Evolutionary conservation across 2,797 vertebrate genomes (phyloP).

Genomic region (Gallinago nigripennis): DNA sequence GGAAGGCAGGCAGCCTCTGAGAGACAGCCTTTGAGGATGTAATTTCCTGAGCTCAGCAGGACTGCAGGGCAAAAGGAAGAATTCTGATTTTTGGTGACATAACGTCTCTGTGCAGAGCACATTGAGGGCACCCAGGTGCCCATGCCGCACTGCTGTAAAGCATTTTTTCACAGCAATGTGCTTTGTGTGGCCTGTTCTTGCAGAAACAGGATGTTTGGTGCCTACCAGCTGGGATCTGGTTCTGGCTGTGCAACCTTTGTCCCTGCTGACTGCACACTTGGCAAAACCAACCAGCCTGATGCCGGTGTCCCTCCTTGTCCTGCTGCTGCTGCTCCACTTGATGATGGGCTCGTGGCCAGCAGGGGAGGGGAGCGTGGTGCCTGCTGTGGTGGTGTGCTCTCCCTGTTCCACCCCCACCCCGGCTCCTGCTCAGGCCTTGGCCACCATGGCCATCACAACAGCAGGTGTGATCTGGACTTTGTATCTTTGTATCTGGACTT

Average conservation of each 20-base stretch:
- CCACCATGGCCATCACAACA: too few species aligned
- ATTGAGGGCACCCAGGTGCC: neutral
- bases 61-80: neutral
- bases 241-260: neutral
- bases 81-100: neutral
- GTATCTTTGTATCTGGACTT: too few species aligned
- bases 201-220: neutral
- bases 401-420: too few species aligned
- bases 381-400: too few species aligned
- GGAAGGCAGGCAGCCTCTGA: neutral
- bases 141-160: rapidly evolving
- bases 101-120: rapidly evolving
- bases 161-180: rapidly evolving
- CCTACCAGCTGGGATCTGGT: neutral
- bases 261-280: neutral
- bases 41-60: neutral
- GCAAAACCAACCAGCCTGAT: neutral
- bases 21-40: neutral
- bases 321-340: rapidly evolving
- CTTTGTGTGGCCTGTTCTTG: neutral
- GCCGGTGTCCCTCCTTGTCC: rapidly evolving
- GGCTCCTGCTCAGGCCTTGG: too few species aligned
- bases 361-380: neutral
- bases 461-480: too few species aligned
- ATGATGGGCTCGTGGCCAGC: neutral